Evolutionary conservation across 2,888 invertebrate species (phyloP), one percentile per base, ranked within the genome.

Genomic region (Sceliomorpha sp.): DNA sequence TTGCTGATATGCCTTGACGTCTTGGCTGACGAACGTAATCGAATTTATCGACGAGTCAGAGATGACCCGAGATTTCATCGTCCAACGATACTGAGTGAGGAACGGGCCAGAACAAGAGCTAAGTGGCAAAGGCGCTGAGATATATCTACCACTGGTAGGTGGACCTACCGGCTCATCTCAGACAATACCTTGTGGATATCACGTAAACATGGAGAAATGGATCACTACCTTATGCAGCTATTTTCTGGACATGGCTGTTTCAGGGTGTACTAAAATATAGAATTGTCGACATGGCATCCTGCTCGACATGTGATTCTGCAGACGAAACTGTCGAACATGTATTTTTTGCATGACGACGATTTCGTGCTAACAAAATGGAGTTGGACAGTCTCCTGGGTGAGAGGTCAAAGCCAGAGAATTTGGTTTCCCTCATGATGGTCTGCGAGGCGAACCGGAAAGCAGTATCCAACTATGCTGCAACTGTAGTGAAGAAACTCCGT

Each of bases 171-270:
- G n/a, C n/a, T n/a, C n/a, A n/a, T n/a, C n/a, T n/a, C n/a, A n/a
- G n/a, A n/a, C n/a, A n/a, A n/a, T n/a, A n/a, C n/a, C n/a, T n/a
- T n/a, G n/a, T n/a, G n/a, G n/a, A n/a, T n/a, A n/a, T n/a, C n/a
- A n/a, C n/a, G n/a, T n/a, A n/a, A n/a, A n/a, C n/a, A n/a, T n/a
- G n/a, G n/a, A n/a, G n/a, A n/a, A n/a, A n/a, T n/a, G n/a, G n/a
- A n/a, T n/a, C 70, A 68, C 32, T 56, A 68, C 42, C 47, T 72
- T 10, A 24, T 20, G 8, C 27, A 40, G 13, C 7, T 40, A 7
- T 13, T 40, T 6, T 12, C 40, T 2, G 32, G 13, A 2, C 72
- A 62, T 48, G 69, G 63, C 9, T 64, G 55, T 32, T 71, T 71
- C 42, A 32, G 14, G 4, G n/a, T 17, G n/a, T 73, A 70, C 44